Percentiles rank a stretch among this genome's conserved stretches.
Conservation (phyloP, 2,113 vertebrate species). For the Apaloderma vittatum region DNA sequence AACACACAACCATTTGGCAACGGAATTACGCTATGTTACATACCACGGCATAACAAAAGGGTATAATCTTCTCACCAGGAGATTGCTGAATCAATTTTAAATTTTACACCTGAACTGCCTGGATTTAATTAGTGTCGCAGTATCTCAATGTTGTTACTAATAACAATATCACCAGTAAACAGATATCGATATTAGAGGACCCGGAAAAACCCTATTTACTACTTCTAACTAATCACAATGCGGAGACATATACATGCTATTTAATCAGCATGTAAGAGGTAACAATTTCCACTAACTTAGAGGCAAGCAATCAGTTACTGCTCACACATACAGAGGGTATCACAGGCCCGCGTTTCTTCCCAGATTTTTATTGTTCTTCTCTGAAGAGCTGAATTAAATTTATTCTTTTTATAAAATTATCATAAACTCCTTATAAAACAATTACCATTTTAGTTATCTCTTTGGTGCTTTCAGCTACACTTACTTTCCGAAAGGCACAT, state of each 20-base stretch:
- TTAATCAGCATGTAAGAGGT: neutral
- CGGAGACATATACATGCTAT: neutral
- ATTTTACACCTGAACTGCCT: constrained; percentile 51
- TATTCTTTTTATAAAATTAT: neutral
- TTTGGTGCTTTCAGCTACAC: neutral
- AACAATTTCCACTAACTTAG: neutral
- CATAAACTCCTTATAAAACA: neutral
- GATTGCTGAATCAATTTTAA: constrained; percentile 14
- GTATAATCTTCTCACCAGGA: neutral
- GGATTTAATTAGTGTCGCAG: constrained; percentile 26
- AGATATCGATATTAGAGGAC: neutral
- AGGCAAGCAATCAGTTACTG: neutral
- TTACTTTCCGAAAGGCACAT: neutral
- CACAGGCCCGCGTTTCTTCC: neutral
- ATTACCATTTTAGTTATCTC: neutral
- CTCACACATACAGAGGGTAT: neutral
- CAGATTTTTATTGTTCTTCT: neutral
- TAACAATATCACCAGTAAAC: neutral
- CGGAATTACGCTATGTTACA: neutral
- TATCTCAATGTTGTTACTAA: neutral
- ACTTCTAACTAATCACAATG: neutral
- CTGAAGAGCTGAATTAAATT: neutral
- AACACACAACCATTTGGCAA: neutral
- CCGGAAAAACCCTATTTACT: neutral
- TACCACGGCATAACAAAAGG: neutral